A percentile compares a stretch with the other conserved stretches of the same genome.
Evolutionary conservation across 1,140 invertebrate species (phyloP).

Genomic region (Zaprionus africanus): DNA sequence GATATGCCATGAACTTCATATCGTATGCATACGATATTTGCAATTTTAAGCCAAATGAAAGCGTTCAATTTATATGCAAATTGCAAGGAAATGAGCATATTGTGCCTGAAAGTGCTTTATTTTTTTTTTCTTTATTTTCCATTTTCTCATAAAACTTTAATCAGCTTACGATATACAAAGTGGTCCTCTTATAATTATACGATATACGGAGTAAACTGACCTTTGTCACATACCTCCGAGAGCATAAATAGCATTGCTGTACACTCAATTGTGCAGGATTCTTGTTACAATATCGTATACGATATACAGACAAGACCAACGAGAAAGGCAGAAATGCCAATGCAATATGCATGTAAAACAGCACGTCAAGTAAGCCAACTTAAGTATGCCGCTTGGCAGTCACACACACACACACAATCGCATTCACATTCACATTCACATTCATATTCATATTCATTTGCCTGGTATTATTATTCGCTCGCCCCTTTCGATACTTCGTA

Average conservation of each 20-base stretch:
- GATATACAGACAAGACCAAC: not conserved
- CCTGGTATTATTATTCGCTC: not conserved
- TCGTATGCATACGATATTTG: not conserved
- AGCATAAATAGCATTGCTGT: no score
- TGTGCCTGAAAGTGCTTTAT: not conserved
- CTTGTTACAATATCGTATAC: not conserved
- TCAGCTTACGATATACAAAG: not conserved
- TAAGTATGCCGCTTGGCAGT: not conserved
- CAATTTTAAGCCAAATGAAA: not conserved
- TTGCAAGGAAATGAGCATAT: not conserved
- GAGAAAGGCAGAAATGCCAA: not conserved
- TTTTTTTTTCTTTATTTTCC: not conserved
- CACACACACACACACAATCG: slow-evolving; percentile 1
- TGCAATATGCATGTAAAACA: slow-evolving; percentile 1
- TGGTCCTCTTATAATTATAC: not conserved
- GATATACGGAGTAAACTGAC: not conserved
- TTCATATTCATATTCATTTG: slow-evolving; percentile 14
- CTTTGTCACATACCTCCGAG: not conserved
- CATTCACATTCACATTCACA: slow-evolving; percentile 10
- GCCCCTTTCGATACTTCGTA: not conserved
- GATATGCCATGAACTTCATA: not conserved
- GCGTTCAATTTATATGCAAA: not conserved
- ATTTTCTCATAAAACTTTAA: not conserved
- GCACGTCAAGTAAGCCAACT: not conserved
- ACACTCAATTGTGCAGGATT: not conserved